A percentile compares a stretch with the other conserved stretches of the same genome.
Evolutionary conservation across 2,797 vertebrate species (phyloP).

Genomic region (Adrianichthys oophorus): DNA sequence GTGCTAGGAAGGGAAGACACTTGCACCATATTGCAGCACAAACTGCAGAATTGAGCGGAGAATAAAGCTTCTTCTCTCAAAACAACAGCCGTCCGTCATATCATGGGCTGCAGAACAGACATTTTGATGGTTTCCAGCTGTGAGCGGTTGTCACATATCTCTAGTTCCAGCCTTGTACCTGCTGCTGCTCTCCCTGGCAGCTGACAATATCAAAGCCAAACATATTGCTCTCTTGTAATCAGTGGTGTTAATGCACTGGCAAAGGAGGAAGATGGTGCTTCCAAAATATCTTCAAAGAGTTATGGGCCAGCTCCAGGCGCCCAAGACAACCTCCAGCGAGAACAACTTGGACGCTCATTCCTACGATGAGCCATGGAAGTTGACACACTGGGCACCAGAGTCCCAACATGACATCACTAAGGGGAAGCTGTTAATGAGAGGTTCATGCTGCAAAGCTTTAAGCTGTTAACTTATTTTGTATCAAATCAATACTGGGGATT

Average conservation of each 20-base stretch:
- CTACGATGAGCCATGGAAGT: conserved; percentile 25
- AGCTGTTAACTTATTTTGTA: conserved; percentile 1
- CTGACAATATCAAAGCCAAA: conserved; percentile 26
- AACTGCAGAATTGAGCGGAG: conserved; percentile 33
- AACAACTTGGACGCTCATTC: conserved; percentile 26
- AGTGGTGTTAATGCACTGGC: conserved; percentile 37
- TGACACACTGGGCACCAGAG: conserved; percentile 6
- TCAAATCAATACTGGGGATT: too few species aligned
- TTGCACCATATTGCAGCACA: conserved; percentile 44
- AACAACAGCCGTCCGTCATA: conserved; percentile 22
- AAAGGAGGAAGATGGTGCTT: conserved; percentile 33
- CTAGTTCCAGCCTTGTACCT: conserved; percentile 17
- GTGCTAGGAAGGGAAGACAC: conserved; percentile 50
- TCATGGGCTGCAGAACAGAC: conserved; percentile 13
- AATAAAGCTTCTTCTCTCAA: conserved; percentile 12
- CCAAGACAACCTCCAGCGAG: conserved; percentile 36
- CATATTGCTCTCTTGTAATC: conserved; percentile 41
- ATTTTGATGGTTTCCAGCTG: conserved; percentile 28
- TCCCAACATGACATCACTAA: conserved; percentile 10
- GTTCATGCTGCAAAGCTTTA: conserved; percentile 3
- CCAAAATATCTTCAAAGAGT: conserved; percentile 52
- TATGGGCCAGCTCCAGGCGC: conserved; percentile 35
- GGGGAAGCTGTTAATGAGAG: conserved; percentile 8
- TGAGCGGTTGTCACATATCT: conserved; percentile 19
- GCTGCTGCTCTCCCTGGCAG: conserved; percentile 10